Conservation (phyloP, 2,113 vertebrate species). For the Aptenodytes forsteri region DNA sequence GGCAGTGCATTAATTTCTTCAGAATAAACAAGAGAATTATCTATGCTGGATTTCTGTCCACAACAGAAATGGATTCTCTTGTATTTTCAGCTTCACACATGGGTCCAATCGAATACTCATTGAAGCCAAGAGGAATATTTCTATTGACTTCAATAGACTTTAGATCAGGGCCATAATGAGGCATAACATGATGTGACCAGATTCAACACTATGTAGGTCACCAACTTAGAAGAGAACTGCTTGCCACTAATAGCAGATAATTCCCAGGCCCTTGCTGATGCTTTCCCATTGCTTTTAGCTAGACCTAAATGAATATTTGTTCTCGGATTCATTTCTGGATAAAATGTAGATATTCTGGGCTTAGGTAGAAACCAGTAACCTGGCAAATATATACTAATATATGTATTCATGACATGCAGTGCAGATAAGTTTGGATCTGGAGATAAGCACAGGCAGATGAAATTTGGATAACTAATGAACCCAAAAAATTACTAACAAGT, state of each 20-base stretch:
- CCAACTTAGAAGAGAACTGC: not conserved
- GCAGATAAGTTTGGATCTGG: not conserved
- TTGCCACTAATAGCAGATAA: not conserved
- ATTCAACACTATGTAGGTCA: slow-evolving; percentile 1
- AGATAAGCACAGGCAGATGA: not conserved
- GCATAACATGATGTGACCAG: slow-evolving; percentile 20
- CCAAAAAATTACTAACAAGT: not conserved
- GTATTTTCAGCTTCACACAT: slow-evolving; percentile 8
- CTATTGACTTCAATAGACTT: slow-evolving; percentile 56
- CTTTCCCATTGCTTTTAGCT: not conserved
- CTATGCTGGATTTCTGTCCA: not conserved
- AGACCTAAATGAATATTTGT: not conserved
- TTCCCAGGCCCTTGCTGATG: not conserved
- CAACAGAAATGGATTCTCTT: slow-evolving; percentile 11
- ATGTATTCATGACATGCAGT: not conserved
- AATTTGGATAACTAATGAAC: not conserved
- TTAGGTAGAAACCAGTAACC: not conserved
- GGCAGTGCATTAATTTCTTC: not conserved
- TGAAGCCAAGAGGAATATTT: slow-evolving; percentile 50
- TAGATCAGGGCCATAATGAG: slow-evolving; percentile 46
- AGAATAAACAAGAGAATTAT: not conserved
- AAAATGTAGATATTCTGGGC: not conserved
- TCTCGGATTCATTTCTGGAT: not conserved
- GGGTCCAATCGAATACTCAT: slow-evolving; percentile 9
- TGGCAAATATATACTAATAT: not conserved